Evolutionary conservation across 2,113 vertebrate species (phyloP).

Genomic region (Hemibagrus wyckioides): DNA sequence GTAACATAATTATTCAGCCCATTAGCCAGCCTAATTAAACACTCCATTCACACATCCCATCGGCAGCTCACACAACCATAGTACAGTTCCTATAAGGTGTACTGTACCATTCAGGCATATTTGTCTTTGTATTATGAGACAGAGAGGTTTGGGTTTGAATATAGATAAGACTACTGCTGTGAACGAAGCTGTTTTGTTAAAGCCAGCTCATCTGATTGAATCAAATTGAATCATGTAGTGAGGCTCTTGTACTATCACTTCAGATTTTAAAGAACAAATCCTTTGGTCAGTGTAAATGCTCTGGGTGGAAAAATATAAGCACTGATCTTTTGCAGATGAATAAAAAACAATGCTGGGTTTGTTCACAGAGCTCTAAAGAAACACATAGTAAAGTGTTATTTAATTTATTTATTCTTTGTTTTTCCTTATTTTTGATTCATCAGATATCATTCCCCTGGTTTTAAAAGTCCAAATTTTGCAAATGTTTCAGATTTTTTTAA

Average conservation of each 20-base stretch:
- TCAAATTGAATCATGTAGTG: not conserved
- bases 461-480: constrained; percentile 19
- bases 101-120: not conserved
- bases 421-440: constrained; percentile 13
- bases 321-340: not conserved
- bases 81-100: constrained; percentile 26
- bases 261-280: not conserved
- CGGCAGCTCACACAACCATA: constrained; percentile 45
- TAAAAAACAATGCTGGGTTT: constrained; percentile 13
- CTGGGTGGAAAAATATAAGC: not conserved
- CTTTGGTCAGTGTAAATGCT: not conserved
- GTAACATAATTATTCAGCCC: constrained; percentile 76
- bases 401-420: not conserved
- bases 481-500: constrained; percentile 46
- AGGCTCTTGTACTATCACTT: not conserved
- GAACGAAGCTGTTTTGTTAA: not conserved
- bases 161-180: not conserved
- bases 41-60: constrained; percentile 54
- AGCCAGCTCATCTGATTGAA: not conserved
- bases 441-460: constrained; percentile 17
- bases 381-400: not conserved
- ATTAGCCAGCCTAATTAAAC: constrained; percentile 74
- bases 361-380: not conserved
- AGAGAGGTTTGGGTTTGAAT: not conserved
- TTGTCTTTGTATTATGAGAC: not conserved